Evolutionary conservation across 2,888 invertebrate species (phyloP), one percentile per base, ranked within the genome.

Genomic region (Cosmia pyralina): DNA sequence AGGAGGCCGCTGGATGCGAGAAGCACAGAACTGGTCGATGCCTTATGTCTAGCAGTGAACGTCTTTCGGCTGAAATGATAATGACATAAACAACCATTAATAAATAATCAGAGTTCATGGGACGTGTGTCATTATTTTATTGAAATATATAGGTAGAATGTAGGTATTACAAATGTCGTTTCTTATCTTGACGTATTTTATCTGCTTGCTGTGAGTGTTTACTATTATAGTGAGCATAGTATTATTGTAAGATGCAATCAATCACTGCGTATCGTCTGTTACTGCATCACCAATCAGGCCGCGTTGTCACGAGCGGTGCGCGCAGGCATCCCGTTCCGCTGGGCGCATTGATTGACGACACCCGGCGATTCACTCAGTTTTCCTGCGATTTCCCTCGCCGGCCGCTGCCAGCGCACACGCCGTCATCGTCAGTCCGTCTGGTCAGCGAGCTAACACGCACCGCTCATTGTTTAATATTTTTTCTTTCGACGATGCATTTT

Each of bases 401-500:
- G 34, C 82, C 70, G 74, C 81, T 86, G 84, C 87, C 88, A 85
- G 76, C 87, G 86, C 88, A 79, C 86, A 86, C 89, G 89, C 84
- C 82, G 70, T 75, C 93, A 93, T 83, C 82, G 70, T 75, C 93
- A 93, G 92, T 92, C 90, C 88, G 91, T 85, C 88, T 90, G 90
- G 89, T 87, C 91, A 89, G 87, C 89, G 90, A 88, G 90, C 90
- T 88, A 88, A 90, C 90, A 90, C 90, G 89, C 91, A 90, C 91
- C 87, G 79, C 83, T 88, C 89, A 84, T 85, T 82, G 81, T 87
- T 85, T 73, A 81, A 78, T 72, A 78, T 78, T 77, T 80, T 85
- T 86, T 86, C 83, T 87, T 86, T 85, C 88, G 92, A 95, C 94
- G 93, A 96, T 96, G 96, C 96, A 96, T 96, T 96, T 93, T 93